Evolutionary conservation across 2,888 invertebrate genomes (phyloP).

Genomic region (Parelbella ahira): DNA sequence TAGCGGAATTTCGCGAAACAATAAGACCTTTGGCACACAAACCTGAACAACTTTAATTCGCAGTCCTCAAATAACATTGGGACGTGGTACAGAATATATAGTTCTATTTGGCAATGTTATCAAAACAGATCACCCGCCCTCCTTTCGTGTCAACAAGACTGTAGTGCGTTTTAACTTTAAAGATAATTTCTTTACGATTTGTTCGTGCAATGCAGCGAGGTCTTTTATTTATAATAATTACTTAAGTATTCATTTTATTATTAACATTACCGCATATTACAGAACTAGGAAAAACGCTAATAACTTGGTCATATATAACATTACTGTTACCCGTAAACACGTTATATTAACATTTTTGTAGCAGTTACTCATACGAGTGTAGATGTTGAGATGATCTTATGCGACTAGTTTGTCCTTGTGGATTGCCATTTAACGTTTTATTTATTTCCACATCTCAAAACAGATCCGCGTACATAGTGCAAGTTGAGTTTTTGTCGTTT

Average conservation of each 20-base stretch:
- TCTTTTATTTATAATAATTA: no score
- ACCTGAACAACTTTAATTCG: slow-evolving; percentile 41
- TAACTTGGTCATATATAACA: slow-evolving; percentile 7
- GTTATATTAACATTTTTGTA: slow-evolving; percentile 18
- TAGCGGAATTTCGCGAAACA: slow-evolving; percentile 52
- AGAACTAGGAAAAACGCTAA: slow-evolving; percentile 22
- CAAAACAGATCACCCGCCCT: slow-evolving; percentile 13
- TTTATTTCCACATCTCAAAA: no score
- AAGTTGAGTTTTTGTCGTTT: no score
- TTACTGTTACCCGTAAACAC: slow-evolving; percentile 9
- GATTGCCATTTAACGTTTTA: slow-evolving; percentile 37
- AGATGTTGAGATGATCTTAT: slow-evolving; percentile 37
- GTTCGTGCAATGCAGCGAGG: no score
- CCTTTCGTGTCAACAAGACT: slow-evolving; percentile 19
- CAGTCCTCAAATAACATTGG: slow-evolving; percentile 29
- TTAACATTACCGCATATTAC: slow-evolving; percentile 1
- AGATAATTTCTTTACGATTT: no score
- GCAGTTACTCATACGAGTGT: slow-evolving; percentile 6
- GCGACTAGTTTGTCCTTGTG: slow-evolving; percentile 36
- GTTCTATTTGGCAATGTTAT: slow-evolving; percentile 22
- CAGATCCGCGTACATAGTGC: no score
- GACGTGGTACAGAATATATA: slow-evolving; percentile 40
- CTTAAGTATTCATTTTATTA: no score
- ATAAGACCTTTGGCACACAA: slow-evolving; percentile 53
- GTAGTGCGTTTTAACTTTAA: no score